Base-by-base conservation (phyloP, 2,113 vertebrate genomes). In the Mesembrinibis cayennensis region DNA sequence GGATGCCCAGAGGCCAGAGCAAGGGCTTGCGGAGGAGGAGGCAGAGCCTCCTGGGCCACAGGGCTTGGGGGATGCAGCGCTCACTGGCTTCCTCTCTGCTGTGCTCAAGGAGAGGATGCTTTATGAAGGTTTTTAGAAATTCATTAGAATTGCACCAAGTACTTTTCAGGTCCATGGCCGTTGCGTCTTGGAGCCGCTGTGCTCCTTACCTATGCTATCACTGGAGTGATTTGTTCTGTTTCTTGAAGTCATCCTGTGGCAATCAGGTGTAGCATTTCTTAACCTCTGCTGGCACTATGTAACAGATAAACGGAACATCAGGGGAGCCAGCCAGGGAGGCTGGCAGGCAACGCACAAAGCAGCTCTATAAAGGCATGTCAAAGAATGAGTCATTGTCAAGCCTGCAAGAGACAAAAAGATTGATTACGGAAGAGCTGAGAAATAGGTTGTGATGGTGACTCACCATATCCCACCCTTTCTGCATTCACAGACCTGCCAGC, bases 361-460 rank as follows among this genome's bases (percentile, higher is more conserved):
- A 65, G 83, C 81, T 97, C 94, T 96, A 96, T 91, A 98, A 98
- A 89, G 90, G 70, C n/a, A 27, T 8, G 70, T 93, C 96, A 96
- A 93, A 92, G 89, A 95, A 92, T 98, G 98, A 98, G 69, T 98
- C 98, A 98, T 16, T 71, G 91, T 93, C 22, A 5, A 62, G 95
- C 87, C 88, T 97, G 50, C 80, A 90, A 96, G 87, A 95, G 90
- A 97, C 93, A 92, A 95, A 95, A 95, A 97, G 91, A 93, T 96
- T 91, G 98, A 97, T 98, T 97, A 96, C 29, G 42, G 95, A 94
- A 89, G 93, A 97, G 90, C 98, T 97, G 87, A 97, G 97, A 95
- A 98, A 92, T 97, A 96, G 74, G 74, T 94, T 89, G 44, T 87
- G 25, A 10, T 7, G 76, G 34, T 98, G 98, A 98, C 76, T 98